These are phyloP conservation scores for Alauda arvensis DNA, from an alignment of 2,797 vertebrate genomes.

Conservation along the genomic window DNA sequence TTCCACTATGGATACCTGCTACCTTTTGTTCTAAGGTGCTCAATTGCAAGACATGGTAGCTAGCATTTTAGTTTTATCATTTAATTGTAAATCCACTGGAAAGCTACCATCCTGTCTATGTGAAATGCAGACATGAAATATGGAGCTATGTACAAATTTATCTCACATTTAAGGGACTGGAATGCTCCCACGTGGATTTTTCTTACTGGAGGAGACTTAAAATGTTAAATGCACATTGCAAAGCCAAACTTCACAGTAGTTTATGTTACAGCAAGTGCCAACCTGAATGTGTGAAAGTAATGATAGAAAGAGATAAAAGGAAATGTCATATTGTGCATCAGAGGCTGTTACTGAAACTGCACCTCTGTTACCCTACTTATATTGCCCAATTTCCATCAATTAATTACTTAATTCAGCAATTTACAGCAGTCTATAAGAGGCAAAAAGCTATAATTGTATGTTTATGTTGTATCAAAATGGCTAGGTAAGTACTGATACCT, in stretches of 20 bases:
- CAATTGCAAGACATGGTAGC: neutral
- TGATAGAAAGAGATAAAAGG: neutral
- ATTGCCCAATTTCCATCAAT: neutral
- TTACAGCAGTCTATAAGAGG: neutral
- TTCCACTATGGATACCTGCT: neutral
- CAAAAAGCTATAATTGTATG: neutral
- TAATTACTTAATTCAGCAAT: neutral
- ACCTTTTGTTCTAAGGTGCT: neutral
- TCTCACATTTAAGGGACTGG: slow-evolving; percentile 32
- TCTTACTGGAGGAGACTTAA: slow-evolving; percentile 22
- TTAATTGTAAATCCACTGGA: neutral
- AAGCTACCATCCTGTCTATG: neutral
- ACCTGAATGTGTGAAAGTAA: slow-evolving; percentile 39
- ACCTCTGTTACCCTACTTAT: neutral
- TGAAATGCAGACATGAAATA: slow-evolving; percentile 11
- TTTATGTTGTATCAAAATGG: neutral
- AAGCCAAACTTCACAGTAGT: slow-evolving; percentile 33
- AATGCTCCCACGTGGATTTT: slow-evolving; percentile 16
- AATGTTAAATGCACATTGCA: slow-evolving; percentile 48
- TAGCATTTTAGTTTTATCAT: neutral
- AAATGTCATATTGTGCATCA: slow-evolving; percentile 33
- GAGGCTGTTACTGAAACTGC: neutral
- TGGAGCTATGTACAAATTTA: slow-evolving; percentile 17
- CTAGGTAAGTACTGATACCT: neutral
- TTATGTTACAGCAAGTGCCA: slow-evolving; percentile 24